These are phyloP conservation scores for Microplitis manilae DNA, from an alignment of 2,888 invertebrate species.

Conservation along the genomic window DNA sequence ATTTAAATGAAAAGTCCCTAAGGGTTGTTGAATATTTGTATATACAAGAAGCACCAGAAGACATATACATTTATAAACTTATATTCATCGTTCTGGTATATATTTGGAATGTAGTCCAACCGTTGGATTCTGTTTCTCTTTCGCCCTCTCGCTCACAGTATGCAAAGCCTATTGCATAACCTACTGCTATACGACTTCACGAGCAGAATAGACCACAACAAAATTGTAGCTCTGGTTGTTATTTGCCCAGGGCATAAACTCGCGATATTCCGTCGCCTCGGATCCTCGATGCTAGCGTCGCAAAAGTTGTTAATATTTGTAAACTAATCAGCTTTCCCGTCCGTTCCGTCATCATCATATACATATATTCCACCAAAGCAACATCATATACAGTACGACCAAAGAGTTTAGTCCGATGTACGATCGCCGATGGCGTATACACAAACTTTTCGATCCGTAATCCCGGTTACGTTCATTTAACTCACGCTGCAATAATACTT, in stretches of 20 bases:
- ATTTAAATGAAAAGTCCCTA: constrained; percentile 23
- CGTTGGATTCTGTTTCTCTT: not conserved
- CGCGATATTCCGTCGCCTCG: constrained; percentile 24
- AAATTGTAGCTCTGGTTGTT: constrained; percentile 7
- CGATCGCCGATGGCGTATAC: constrained; percentile 19
- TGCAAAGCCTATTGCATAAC: constrained; percentile 24
- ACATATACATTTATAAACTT: not conserved
- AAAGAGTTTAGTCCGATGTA: not conserved
- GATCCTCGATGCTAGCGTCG: constrained; percentile 19
- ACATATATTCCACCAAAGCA: not conserved
- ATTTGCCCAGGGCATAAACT: constrained; percentile 21
- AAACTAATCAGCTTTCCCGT: constrained; percentile 46
- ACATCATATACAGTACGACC: not conserved
- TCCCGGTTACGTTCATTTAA: not conserved
- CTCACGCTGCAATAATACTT: not conserved
- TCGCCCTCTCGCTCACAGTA: not conserved
- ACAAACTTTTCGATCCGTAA: constrained; percentile 4
- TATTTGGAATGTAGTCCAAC: not conserved
- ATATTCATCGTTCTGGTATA: not conserved
- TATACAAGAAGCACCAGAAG: not conserved
- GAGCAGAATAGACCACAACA: constrained; percentile 5
- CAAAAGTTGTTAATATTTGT: constrained; percentile 49
- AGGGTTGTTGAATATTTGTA: not conserved
- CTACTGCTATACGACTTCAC: constrained; percentile 5
- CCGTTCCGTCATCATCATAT: constrained; percentile 31